These are phyloP conservation scores for Epinephelus cyanopodus DNA, from an alignment of 2,113 vertebrate species.

Conservation along the genomic window DNA sequence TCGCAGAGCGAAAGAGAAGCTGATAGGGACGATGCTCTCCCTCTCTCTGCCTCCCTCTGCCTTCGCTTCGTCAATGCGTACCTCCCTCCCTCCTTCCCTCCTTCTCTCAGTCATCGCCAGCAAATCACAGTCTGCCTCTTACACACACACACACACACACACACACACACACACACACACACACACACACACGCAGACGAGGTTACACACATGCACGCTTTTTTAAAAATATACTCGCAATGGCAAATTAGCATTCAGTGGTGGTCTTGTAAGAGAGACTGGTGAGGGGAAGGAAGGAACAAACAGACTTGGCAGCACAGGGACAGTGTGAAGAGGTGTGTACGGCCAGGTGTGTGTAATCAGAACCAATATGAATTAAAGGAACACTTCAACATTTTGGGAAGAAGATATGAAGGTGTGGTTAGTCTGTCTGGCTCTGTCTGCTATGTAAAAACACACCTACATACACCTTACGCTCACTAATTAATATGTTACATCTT, in stretches of 20 bases:
- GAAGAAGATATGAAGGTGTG: too few relatives aligned
- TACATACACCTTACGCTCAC: too few relatives aligned
- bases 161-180: slow-evolving; percentile 42
- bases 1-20: slow-evolving; percentile 65
- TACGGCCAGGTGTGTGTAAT: background rate
- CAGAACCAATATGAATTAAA: slow-evolving; percentile 23
- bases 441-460: too few relatives aligned
- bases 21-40: slow-evolving; percentile 59
- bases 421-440: too few relatives aligned
- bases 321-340: slow-evolving; percentile 17
- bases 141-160: slow-evolving; percentile 31
- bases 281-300: slow-evolving; percentile 17
- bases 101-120: slow-evolving; percentile 75
- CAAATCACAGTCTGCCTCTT: slow-evolving; percentile 80
- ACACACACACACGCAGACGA: slow-evolving; percentile 28
- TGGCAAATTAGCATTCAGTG: slow-evolving; percentile 76
- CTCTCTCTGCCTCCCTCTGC: slow-evolving; percentile 58
- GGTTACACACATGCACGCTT: slow-evolving; percentile 40
- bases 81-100: slow-evolving; percentile 66
- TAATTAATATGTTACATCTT: too few relatives aligned
- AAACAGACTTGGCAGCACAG: background rate
- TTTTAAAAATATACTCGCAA: slow-evolving; percentile 45
- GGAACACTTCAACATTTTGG: background rate
- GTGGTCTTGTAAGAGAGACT: slow-evolving; percentile 46
- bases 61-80: slow-evolving; percentile 72